phyloP scores from a whole-genome alignment of 2,888 invertebrate species.

The Sesamia inferens region DNA sequence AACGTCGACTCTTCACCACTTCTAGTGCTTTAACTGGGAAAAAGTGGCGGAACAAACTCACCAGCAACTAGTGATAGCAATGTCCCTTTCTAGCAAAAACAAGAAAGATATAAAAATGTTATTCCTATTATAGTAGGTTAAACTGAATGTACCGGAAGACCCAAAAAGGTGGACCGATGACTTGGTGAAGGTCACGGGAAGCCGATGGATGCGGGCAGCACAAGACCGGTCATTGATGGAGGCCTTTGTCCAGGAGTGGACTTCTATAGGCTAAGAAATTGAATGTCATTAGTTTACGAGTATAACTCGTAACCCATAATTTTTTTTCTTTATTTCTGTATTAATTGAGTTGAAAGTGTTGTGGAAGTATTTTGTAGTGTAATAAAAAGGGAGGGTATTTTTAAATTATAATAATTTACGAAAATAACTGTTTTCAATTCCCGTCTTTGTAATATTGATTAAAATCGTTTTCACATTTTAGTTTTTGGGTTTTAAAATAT shows the following conservation, averaged over 20 bases:
- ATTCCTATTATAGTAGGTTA: not conserved
- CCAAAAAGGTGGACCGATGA: too few species aligned
- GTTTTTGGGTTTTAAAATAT: not conserved
- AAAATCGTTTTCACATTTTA: not conserved
- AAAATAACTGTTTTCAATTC: not conserved
- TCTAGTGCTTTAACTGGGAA: not conserved
- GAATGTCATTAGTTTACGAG: not conserved
- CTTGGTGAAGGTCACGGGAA: too few species aligned
- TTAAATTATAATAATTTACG: not conserved
- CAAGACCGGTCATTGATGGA: too few species aligned
- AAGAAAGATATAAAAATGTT: not conserved
- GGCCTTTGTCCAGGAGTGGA: too few species aligned
- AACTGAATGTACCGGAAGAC: not conserved
- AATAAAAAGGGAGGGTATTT: not conserved
- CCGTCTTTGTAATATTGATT: not conserved
- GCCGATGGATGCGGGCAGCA: too few species aligned
- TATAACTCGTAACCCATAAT: not conserved
- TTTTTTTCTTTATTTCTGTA: not conserved
- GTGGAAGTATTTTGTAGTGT: not conserved
- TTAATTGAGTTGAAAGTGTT: too few species aligned
- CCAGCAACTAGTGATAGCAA: too few species aligned
- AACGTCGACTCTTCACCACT: not conserved
- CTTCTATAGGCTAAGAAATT: too few species aligned
- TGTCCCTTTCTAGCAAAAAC: not conserved
- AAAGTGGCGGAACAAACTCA: not conserved